Evolutionary conservation across 2,797 vertebrate genomes (phyloP).

Genomic region (Capromys pilorides): DNA sequence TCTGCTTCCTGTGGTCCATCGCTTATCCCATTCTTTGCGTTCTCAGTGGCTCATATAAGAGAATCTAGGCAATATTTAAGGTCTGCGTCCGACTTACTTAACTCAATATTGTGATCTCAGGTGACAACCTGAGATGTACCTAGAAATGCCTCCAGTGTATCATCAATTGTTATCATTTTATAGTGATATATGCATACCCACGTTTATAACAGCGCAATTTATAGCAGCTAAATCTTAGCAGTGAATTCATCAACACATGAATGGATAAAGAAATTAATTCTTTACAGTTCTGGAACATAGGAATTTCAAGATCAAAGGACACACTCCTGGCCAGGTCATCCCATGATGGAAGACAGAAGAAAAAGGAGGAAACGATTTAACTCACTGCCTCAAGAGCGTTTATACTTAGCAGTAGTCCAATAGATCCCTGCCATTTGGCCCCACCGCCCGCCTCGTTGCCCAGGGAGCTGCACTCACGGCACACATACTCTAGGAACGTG

Average conservation of each 20-base stretch:
- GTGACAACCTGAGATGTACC: neutral
- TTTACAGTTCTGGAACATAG: neutral
- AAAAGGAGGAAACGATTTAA: neutral
- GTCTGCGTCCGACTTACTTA: neutral
- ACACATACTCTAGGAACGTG: neutral
- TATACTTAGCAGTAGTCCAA: neutral
- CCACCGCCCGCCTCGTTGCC: neutral
- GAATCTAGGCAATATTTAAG: neutral
- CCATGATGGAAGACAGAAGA: neutral
- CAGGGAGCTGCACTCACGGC: neutral
- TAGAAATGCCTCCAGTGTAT: neutral
- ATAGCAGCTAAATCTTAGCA: neutral
- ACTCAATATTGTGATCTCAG: neutral
- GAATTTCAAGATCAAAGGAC: neutral
- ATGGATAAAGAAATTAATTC: neutral
- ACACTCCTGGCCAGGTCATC: neutral
- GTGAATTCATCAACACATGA: neutral
- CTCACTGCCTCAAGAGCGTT: neutral
- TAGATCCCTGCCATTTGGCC: neutral
- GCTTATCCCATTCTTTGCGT: neutral
- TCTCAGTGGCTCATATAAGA: neutral
- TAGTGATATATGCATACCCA: neutral
- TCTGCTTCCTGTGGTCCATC: neutral
- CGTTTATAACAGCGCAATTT: neutral
- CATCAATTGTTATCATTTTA: neutral